A percentile compares a stretch with the other conserved stretches of the same genome.
Conservation (phyloP, 2,113 vertebrate genomes). For the Solea senegalensis region DNA sequence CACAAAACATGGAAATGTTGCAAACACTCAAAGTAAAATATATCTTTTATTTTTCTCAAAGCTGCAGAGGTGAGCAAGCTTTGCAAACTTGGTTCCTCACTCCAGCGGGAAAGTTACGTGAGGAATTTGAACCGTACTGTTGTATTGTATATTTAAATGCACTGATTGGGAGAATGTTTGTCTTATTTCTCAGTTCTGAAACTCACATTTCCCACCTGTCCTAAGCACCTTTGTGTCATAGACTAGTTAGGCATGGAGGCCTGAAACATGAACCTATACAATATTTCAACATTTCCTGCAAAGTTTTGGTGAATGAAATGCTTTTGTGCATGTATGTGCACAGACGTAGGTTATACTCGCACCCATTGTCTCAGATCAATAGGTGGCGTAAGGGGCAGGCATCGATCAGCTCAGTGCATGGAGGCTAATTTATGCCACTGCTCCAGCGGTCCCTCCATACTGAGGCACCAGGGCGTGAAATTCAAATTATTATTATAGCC, state of each 20-base stretch:
- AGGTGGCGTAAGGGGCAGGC: conserved; percentile 73
- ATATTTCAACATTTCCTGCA: background rate
- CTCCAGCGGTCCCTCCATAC: conserved; percentile 69
- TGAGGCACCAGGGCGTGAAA: conserved; percentile 78
- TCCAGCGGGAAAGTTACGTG: background rate
- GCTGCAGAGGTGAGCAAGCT: background rate
- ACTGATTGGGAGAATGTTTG: background rate
- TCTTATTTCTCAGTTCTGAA: conserved; percentile 9
- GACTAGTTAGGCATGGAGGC: background rate
- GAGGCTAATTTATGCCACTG: conserved; percentile 81
- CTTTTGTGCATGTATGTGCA: conserved; percentile 9
- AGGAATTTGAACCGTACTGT: background rate
- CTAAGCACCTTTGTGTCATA: conserved; percentile 1
- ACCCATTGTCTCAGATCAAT: conserved; percentile 78
- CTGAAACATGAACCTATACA: background rate
- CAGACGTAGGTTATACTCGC: conserved; percentile 55
- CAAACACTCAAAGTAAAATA: background rate
- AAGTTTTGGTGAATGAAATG: conserved; percentile 18
- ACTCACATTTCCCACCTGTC: background rate
- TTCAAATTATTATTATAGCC: conserved; percentile 85
- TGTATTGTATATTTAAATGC: background rate
- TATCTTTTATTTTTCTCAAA: background rate
- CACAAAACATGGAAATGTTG: conserved; percentile 6
- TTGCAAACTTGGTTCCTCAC: background rate
- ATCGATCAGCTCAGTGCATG: conserved; percentile 77